A percentile compares a stretch with the other conserved stretches of the same genome.
phyloP scores from a whole-genome alignment of 2,797 vertebrate genomes.

The Parauchenoglanis ngamensis region DNA sequence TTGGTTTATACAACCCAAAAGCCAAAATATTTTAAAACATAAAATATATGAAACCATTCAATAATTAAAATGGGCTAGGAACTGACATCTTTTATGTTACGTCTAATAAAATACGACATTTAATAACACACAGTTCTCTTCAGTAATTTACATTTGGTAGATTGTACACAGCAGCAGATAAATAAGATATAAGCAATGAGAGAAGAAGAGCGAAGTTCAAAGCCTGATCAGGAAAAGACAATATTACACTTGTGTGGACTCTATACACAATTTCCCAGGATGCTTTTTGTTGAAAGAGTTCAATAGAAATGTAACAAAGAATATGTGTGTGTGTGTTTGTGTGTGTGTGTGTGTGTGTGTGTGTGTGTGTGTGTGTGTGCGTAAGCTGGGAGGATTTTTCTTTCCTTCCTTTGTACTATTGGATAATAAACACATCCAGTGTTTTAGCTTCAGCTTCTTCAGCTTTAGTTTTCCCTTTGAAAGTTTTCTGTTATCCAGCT shows the following conservation, averaged over 20 bases:
- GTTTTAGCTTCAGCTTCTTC: background rate
- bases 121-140: conserved; percentile 40
- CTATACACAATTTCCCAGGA: conserved; percentile 75
- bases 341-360: conserved; percentile 10
- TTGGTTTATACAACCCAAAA: conserved; percentile 14
- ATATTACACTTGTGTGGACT: conserved; percentile 72
- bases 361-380: background rate
- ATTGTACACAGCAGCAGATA: conserved; percentile 60
- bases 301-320: conserved; percentile 18
- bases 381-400: background rate
- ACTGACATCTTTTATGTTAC: conserved; percentile 14
- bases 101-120: conserved; percentile 48
- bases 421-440: background rate
- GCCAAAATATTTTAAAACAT: conserved; percentile 18
- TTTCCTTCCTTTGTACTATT: background rate
- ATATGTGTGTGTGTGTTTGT: background rate
- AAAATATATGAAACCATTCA: conserved; percentile 7
- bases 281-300: conserved; percentile 49
- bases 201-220: conserved; percentile 43
- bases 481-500: background rate
- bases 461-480: conserved; percentile 15
- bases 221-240: conserved; percentile 44
- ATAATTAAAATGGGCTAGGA: conserved; percentile 31
- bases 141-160: conserved; percentile 48
- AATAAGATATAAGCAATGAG: conserved; percentile 44